These are phyloP conservation scores for Ophion costatus DNA, from an alignment of 2,888 invertebrate species.

Conservation along the genomic window DNA sequence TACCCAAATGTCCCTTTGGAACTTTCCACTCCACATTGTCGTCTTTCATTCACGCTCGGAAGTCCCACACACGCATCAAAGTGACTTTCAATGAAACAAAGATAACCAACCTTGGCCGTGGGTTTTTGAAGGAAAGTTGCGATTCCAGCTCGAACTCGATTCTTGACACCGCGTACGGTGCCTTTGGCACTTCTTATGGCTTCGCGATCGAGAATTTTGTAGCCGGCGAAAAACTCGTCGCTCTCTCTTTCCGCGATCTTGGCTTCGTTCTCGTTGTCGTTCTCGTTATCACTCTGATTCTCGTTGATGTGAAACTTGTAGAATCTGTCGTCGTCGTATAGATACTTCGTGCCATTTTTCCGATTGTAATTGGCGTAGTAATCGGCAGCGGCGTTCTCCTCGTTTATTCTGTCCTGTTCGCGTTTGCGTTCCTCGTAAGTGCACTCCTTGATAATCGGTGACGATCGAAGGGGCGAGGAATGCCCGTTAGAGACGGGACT, in stretches of 20 bases:
- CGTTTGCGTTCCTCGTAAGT: conserved; percentile 88
- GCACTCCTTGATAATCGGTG: conserved; percentile 86
- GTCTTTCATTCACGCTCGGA: not conserved
- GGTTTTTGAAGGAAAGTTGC: conserved; percentile 96
- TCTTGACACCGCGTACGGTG: conserved; percentile 96
- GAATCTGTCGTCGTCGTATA: conserved; percentile 91
- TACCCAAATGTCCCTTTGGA: not conserved
- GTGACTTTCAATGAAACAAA: not conserved
- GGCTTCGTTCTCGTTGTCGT: conserved; percentile 78
- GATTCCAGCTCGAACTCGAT: conserved; percentile 96
- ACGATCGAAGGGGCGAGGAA: conserved; percentile 32
- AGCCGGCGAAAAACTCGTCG: conserved; percentile 91
- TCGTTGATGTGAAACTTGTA: conserved; percentile 94
- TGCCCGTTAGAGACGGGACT: conserved; percentile 72
- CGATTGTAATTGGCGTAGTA: conserved; percentile 73
- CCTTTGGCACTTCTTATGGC: conserved; percentile 96
- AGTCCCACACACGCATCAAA: not conserved
- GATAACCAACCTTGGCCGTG: conserved; percentile 88
- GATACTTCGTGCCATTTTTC: conserved; percentile 85
- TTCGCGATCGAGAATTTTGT: conserved; percentile 89
- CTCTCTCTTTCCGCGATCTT: conserved; percentile 83
- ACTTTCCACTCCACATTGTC: not conserved
- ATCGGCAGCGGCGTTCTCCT: conserved; percentile 71
- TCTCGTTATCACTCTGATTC: conserved; percentile 83
- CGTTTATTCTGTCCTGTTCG: conserved; percentile 83